These are phyloP conservation scores for Eupsilia transversa DNA, from an alignment of 2,888 invertebrate genomes.

Conservation along the genomic window DNA sequence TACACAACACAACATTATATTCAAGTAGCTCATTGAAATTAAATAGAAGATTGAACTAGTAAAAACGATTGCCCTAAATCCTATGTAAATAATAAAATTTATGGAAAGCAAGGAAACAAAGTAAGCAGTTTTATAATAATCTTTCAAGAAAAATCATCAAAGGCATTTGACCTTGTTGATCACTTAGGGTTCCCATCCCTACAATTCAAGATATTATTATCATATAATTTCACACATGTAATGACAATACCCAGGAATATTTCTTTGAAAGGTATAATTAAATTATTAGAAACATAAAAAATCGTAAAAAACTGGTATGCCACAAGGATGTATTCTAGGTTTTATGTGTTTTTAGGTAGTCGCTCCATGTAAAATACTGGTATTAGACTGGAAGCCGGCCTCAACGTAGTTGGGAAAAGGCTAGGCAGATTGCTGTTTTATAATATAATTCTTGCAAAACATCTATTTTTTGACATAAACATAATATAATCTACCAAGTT, in stretches of 20 bases:
- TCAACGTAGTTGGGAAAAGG: too few relatives aligned
- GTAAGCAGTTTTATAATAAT: neutral
- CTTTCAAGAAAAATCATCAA: neutral
- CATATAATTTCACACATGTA: neutral
- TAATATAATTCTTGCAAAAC: neutral
- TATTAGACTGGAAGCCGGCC: too few relatives aligned
- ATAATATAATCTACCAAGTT: neutral
- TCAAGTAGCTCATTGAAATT: neutral
- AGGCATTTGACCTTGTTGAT: constrained; percentile 18
- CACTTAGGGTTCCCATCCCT: neutral
- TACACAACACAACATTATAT: neutral
- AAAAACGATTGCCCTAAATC: neutral
- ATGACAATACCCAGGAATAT: neutral
- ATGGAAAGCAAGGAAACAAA: neutral
- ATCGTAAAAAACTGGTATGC: neutral
- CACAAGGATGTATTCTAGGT: constrained; percentile 17
- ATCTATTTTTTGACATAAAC: neutral
- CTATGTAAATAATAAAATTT: neutral
- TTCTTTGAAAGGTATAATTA: neutral
- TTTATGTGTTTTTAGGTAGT: too few relatives aligned
- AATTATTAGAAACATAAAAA: neutral
- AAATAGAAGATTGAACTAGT: neutral
- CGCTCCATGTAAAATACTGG: too few relatives aligned
- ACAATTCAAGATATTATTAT: neutral
- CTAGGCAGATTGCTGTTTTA: too few relatives aligned